phyloP scores from a whole-genome alignment of 1,140 invertebrate genomes.

The Nomia melanderi region DNA sequence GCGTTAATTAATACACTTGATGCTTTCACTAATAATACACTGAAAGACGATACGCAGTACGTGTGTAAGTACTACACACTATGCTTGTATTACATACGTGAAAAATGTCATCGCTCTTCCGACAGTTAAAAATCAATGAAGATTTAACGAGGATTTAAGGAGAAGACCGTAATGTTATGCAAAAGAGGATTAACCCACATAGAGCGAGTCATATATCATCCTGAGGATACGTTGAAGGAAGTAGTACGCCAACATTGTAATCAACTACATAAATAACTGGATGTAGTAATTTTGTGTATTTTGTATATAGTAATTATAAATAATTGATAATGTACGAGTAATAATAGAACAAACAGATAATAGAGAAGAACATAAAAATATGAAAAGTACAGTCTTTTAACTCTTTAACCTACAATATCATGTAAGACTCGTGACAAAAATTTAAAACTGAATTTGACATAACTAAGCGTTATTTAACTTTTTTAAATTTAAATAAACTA shows the following conservation, averaged over 20 bases:
- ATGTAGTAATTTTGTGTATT: too few relatives aligned
- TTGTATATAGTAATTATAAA: neutral
- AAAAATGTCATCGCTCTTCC: neutral
- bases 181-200: constrained; percentile 53
- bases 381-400: too few relatives aligned
- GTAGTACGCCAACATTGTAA: constrained; percentile 31
- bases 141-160: constrained; percentile 7
- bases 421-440: too few relatives aligned
- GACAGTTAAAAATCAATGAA: constrained; percentile 12
- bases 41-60: neutral
- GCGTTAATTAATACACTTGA: constrained; percentile 5
- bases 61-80: neutral
- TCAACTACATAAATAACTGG: neutral
- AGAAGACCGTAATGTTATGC: constrained; percentile 18
- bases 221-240: constrained; percentile 36
- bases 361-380: too few relatives aligned
- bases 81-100: neutral
- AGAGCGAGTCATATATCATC: neutral
- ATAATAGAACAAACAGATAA: too few relatives aligned
- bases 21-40: neutral
- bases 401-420: too few relatives aligned
- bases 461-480: too few relatives aligned
- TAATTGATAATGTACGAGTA: neutral
- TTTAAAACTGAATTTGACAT: too few relatives aligned
- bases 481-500: too few relatives aligned